These are phyloP conservation scores for Eilema depressum DNA, from an alignment of 2,888 invertebrate genomes.

Conservation along the genomic window DNA sequence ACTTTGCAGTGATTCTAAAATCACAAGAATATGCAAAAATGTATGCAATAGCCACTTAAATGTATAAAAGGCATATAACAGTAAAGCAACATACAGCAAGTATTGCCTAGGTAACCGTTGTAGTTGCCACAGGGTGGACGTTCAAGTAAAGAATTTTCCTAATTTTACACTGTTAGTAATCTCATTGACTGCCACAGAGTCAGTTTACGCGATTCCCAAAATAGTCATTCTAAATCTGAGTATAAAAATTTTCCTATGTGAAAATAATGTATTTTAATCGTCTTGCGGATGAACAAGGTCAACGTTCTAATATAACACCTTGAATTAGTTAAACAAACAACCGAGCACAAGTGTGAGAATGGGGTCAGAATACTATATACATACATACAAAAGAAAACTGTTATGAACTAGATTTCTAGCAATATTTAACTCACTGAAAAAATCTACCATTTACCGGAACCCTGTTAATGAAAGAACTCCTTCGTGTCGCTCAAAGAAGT, in stretches of 20 bases:
- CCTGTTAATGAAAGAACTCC: constrained; percentile 21
- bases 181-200: not conserved
- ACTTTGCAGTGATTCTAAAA: too few relatives aligned
- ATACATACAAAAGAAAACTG: constrained; percentile 25
- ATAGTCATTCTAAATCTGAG: not conserved
- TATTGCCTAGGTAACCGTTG: too few relatives aligned
- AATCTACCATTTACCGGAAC: constrained; percentile 16
- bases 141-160: not conserved
- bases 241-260: not conserved
- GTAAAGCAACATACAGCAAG: too few relatives aligned
- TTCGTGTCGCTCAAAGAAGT: constrained; percentile 19
- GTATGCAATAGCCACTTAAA: too few relatives aligned
- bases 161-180: not conserved
- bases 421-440: constrained; percentile 24
- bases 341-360: constrained; percentile 34
- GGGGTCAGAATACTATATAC: constrained; percentile 30
- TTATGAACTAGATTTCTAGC: constrained; percentile 29
- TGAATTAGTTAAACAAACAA: constrained; percentile 43
- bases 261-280: not conserved
- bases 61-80: too few relatives aligned
- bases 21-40: too few relatives aligned
- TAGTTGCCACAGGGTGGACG: too few relatives aligned
- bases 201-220: not conserved
- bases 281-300: constrained; percentile 23
- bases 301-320: constrained; percentile 34